phyloP scores from a whole-genome alignment of 2,113 vertebrate species.

The Daboia siamensis region DNA sequence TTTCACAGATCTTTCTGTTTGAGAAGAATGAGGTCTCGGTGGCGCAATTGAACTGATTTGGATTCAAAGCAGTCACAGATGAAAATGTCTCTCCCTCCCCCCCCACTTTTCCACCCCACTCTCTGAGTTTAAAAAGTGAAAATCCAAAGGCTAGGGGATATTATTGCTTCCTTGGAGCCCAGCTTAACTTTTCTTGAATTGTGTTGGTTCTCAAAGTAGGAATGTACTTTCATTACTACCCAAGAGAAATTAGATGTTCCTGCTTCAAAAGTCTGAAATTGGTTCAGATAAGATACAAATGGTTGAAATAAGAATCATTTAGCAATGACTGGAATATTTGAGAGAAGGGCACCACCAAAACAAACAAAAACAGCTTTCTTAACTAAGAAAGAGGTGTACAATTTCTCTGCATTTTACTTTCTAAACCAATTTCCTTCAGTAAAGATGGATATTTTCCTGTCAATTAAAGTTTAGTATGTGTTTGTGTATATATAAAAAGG shows the following conservation, averaged over 20 bases:
- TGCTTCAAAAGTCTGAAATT: constrained; percentile 1
- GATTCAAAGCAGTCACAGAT: constrained; percentile 4
- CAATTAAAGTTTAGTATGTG: neutral
- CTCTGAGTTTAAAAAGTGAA: neutral
- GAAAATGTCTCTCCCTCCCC: neutral
- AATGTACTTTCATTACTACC: neutral
- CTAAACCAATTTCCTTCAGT: neutral
- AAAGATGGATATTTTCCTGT: neutral
- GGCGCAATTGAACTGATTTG: constrained; percentile 31
- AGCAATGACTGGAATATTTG: neutral
- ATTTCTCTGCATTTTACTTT: neutral
- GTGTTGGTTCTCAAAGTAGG: neutral
- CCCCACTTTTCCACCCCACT: neutral
- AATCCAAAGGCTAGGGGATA: neutral
- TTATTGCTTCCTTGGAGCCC: neutral
- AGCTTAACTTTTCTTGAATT: constrained; percentile 11
- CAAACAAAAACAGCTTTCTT: neutral
- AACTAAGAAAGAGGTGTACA: neutral
- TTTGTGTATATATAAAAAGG: too few species aligned
- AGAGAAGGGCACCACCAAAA: neutral
- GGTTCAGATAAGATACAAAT: neutral
- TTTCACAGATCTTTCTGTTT: constrained; percentile 36
- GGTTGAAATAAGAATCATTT: neutral
- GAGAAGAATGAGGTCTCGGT: constrained; percentile 7
- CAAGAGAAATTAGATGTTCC: neutral